phyloP scores from a whole-genome alignment of 2,797 vertebrate species.

The Onychomys leucogaster region DNA sequence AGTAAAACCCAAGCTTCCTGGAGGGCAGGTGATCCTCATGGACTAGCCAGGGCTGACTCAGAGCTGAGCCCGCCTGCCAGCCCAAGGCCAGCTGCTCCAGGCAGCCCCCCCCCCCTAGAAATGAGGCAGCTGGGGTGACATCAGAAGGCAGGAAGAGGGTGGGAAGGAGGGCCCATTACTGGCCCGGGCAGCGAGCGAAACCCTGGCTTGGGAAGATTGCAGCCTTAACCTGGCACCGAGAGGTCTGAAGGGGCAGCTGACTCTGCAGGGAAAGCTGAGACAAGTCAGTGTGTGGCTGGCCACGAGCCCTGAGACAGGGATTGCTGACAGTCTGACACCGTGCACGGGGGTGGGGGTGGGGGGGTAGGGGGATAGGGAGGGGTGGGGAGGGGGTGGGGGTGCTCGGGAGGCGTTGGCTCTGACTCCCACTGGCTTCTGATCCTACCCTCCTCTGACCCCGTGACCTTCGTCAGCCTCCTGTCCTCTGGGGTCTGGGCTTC shows the following conservation, averaged over 20 bases:
- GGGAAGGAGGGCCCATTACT: not conserved
- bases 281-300: conserved; percentile 34
- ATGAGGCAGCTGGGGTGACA: not conserved
- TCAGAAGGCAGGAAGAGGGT: not conserved
- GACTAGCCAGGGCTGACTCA: conserved; percentile 75
- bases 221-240: conserved; percentile 24
- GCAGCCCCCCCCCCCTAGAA: too few species aligned
- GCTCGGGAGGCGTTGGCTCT: not conserved
- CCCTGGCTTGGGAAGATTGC: conserved; percentile 45
- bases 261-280: conserved; percentile 65
- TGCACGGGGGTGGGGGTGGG: not conserved
- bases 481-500: not conserved
- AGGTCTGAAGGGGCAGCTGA: conserved; percentile 70
- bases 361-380: too few species aligned
- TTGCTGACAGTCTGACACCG: not conserved
- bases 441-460: not conserved
- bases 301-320: not conserved
- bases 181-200: not conserved
- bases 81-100: conserved; percentile 1
- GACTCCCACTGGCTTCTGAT: not conserved
- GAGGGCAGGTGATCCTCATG: conserved; percentile 54
- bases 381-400: too few species aligned
- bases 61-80: not conserved
- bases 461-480: not conserved
- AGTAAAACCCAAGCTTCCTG: conserved; percentile 52